Evolutionary conservation across 2,113 vertebrate genomes (phyloP), one percentile per base, ranked within the genome.

Genomic region (Lagenorhynchus albirostris): DNA sequence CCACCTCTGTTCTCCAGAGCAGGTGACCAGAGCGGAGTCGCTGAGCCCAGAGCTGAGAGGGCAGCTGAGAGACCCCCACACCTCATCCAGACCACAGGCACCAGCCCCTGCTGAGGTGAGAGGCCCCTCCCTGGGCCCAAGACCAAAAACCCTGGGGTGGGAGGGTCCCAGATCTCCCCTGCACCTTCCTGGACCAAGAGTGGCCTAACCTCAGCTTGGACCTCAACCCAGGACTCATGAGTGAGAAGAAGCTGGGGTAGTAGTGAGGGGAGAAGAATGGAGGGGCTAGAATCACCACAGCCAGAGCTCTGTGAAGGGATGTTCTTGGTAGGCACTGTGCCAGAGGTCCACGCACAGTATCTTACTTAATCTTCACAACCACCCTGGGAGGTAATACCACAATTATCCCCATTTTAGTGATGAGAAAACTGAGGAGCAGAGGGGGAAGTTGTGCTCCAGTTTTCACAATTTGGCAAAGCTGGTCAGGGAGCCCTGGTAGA

Each of bases 51-150:
- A 98, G 44, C 90, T 98, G 74, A 97, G 74, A 96, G 97, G 98
- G 55, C 98, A 91, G 80, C 98, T 99, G 87, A 96, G 94, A 98
- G 96, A 97, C 98, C 99, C 0, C 94, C 36, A 88, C 99, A 99
- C 50, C 97, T 98, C 53, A 96, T 97, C 26, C 98, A 95, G 79
- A 97, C 76, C 85, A 70, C 97, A 63, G 0, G 93, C 12, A 23
- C 80, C 62, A 68, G 91, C 77, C 90, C 91, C 36, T 99, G 98
- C 77, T 41, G 5, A 94, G 98, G 99, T 99, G 94, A 96, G 98
- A 96, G 11, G 17, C 36, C 15, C 50, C 55, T 62, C 85, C 53
- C 36, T 36, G 76, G 53, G 33, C 60, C 53, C 62, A 85, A 62
- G 33, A 73, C 85, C 65, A 80, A 70, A 88, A 47, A 62, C 70